Evolutionary conservation across 2,113 vertebrate genomes (phyloP).

Genomic region (Phoxinus phoxinus): DNA sequence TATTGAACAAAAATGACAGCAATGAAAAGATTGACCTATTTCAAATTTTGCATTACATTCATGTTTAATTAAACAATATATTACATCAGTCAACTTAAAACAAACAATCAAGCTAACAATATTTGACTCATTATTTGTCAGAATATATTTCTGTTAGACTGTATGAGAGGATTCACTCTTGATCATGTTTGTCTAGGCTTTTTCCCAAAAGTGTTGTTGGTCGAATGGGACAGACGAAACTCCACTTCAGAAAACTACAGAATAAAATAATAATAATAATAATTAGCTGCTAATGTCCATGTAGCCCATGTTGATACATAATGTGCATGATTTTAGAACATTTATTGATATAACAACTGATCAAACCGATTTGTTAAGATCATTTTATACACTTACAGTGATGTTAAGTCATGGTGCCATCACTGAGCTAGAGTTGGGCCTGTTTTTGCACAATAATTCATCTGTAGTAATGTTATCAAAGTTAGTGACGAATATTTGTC

Average conservation of each 20-base stretch:
- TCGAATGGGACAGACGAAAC: too few relatives aligned
- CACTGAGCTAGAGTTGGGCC: accelerated
- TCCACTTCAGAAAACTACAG: neutral
- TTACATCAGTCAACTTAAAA: too few relatives aligned
- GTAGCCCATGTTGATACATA: neutral
- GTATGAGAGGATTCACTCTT: neutral
- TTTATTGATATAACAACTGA: neutral
- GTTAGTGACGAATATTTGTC: neutral
- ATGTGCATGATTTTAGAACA: neutral
- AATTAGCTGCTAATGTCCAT: neutral
- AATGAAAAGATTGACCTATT: too few relatives aligned
- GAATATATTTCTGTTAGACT: neutral
- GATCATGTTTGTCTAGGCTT: neutral
- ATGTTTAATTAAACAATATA: too few relatives aligned
- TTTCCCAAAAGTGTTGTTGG: neutral
- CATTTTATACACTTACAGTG: neutral
- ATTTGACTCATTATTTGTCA: neutral
- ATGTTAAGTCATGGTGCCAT: neutral
- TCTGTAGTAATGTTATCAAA: neutral
- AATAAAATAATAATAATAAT: neutral
- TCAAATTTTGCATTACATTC: too few relatives aligned
- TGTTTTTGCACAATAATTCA: neutral
- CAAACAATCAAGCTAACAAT: neutral
- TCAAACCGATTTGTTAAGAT: too few relatives aligned
- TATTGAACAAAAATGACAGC: too few relatives aligned